Evolutionary conservation across 2,888 invertebrate genomes (phyloP), one percentile per base, ranked within the genome.

Genomic region (Oscheius sp.): DNA sequence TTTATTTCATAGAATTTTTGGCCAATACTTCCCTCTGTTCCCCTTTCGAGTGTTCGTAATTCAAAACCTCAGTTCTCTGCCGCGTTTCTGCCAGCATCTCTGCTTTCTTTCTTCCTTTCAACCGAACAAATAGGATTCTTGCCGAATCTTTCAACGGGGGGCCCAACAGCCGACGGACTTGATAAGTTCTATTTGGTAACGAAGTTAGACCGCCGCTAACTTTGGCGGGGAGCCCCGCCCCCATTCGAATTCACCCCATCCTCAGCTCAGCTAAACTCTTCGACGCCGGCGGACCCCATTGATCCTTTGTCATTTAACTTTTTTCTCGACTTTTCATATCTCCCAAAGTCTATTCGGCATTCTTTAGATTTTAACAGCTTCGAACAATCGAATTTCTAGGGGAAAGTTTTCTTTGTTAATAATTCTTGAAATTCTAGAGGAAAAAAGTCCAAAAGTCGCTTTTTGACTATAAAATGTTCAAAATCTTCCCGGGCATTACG

Each of bases 161-260:
- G 3, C 9, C 5, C 2, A 21, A 6, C 35, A 5, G 23, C 29
- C 59, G 35, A 13, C 55, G 6, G 64, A 45, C 64, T 64, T 66
- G 66, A 66, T 66, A 66, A 52, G 49, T 66, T 52, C 66, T 49
- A 66, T 49, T 66, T 29, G n/a, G 66, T 66, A 66, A 66, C 66
- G 49, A 49, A 29, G 52, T 66, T 66, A 66, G 66, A 66, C 52
- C 66, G 52, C 66, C 45, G 46, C 66, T 52, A 66, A 58, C 59
- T 55, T 64, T 72, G 63, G 56, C 56, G 35, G 43, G 49, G 5
- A 35, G 35, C 35, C 9, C 35, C 35, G 35, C 35, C 35, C 35
- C 53, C 56, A 53, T 41, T 27, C 52, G 61, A 35, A 35, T 52
- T 59, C 69, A 43, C 25, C 53, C 69, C 69, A 52, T 35, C 29